Conservation (phyloP, 30 jellyfish, hydroid and myxozoan species). For the Haliclystus octoradiatus region DNA sequence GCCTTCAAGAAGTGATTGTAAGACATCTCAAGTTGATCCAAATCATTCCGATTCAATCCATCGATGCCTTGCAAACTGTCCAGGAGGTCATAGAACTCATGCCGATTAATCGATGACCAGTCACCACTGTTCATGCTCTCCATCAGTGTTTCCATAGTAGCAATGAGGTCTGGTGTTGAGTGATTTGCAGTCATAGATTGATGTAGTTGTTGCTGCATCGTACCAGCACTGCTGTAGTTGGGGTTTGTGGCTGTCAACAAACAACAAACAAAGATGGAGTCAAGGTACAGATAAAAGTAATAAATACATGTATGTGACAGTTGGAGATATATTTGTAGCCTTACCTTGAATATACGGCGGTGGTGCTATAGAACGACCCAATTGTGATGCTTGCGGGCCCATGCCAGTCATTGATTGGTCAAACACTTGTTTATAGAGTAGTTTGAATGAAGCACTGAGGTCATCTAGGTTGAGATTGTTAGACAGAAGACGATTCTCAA, state of each 20-base stretch:
- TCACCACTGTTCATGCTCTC: constrained; percentile 75
- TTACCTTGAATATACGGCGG: background rate
- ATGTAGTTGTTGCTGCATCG: background rate
- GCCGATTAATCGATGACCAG: constrained; percentile 54
- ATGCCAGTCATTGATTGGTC: constrained; percentile 36
- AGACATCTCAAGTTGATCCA: constrained; percentile 68
- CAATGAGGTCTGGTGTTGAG: constrained; percentile 26
- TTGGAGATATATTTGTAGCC: no score
- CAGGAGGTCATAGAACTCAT: constrained; percentile 75
- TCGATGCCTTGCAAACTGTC: constrained; percentile 78
- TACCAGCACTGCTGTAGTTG: background rate
- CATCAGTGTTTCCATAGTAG: constrained; percentile 87
- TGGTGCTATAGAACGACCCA: background rate
- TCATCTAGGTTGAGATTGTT: constrained; percentile 75
- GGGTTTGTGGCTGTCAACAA: background rate
- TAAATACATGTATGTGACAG: no score
- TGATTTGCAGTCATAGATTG: background rate
- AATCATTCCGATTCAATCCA: constrained; percentile 68
- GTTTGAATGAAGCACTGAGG: constrained; percentile 80
- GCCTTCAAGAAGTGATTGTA: constrained; percentile 61
- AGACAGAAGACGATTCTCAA: constrained; percentile 49
- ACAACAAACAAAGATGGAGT: background rate
- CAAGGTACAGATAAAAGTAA: background rate
- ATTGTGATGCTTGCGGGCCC: background rate
- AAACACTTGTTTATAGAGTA: constrained; percentile 80